phyloP scores from a whole-genome alignment of 1,140 invertebrate species.

The Bombus breviceps region DNA sequence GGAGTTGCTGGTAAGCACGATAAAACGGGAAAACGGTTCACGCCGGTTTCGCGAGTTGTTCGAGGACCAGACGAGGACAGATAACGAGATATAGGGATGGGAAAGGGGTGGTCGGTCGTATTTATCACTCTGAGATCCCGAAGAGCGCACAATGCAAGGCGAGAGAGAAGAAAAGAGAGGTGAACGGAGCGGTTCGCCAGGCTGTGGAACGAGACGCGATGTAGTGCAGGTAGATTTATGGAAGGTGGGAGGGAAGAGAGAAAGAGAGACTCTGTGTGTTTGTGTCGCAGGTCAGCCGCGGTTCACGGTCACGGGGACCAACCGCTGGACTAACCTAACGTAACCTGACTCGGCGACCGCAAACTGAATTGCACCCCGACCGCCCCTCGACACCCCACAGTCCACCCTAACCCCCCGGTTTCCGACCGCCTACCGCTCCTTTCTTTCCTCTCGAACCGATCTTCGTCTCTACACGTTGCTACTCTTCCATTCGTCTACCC shows the following conservation, averaged over 20 bases:
- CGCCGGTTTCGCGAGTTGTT: constrained; percentile 5
- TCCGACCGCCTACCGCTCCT: constrained; percentile 30
- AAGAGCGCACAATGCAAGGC: constrained; percentile 68
- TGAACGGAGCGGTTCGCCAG: constrained; percentile 22
- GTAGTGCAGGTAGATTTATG: constrained; percentile 80
- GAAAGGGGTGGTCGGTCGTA: constrained; percentile 46
- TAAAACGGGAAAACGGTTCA: constrained; percentile 56
- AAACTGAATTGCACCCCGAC: constrained; percentile 72
- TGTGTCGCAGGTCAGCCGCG: constrained; percentile 80
- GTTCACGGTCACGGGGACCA: constrained; percentile 80
- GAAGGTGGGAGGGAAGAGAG: constrained; percentile 72
- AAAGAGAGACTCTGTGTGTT: constrained; percentile 59
- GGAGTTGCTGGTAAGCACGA: constrained; percentile 13
- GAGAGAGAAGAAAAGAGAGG: neutral
- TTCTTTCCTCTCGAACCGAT: constrained; percentile 23
- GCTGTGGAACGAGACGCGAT: constrained; percentile 70
- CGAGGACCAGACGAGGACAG: constrained; percentile 26
- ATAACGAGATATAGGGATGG: constrained; percentile 19
- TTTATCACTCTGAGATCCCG: constrained; percentile 63
- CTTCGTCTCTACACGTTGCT: neutral
- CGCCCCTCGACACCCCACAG: neutral
- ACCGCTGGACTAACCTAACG: constrained; percentile 71
- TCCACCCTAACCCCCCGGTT: neutral
- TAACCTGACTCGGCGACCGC: constrained; percentile 65
- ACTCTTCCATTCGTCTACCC: neutral